Base-by-base conservation (phyloP, 2,113 vertebrate species). In the Brachypteracias leptosomus region DNA sequence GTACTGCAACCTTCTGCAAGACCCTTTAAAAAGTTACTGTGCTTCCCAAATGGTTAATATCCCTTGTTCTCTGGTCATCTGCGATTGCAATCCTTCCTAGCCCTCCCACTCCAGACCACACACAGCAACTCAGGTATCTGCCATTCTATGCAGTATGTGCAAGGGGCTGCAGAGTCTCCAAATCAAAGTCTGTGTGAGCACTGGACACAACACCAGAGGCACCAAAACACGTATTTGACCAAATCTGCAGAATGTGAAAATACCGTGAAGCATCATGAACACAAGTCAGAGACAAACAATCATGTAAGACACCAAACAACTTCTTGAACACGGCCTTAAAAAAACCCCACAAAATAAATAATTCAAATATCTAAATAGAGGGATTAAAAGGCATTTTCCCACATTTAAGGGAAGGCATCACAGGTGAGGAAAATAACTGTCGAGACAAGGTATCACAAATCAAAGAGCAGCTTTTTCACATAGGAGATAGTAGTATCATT, bases 401-500 rank as follows among this genome's bases (percentile, higher is more conserved):
- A 72, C 36, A 82, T 46, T 95, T 90, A 88, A 89, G 94, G 95
- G 66, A 91, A 95, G 91, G 94, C 94, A 95, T 96, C 92, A 94
- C 62, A 86, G 84, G 81, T 93, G 93, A 93, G 57, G 73, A 92
- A 84, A 90, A 58, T 25, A 65, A 84, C 67, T 76, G 70, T 68
- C 63, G 47, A 84, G 76, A 95, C 51, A 85, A 47, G 44, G 67
- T 83, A 82, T 98, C 96, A 98, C 6, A 98, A 98, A 36, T 96
- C 71, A 42, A 99, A 98, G 70, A 99, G 98, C 89, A 99, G 98
- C 7, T 77, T 97, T 92, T 98, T 99, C 91, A 99, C 98, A 65
- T 99, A 99, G 35, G 97, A 95, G 92, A 99, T 98, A 0, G 99
- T 99, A 7, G 98, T 98, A 68, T 95, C 42, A 47, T 99, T 99